Percentiles rank a stretch among this genome's conserved stretches.
phyloP scores from a whole-genome alignment of 2,888 invertebrate genomes.

The Dromius quadrimaculatus region DNA sequence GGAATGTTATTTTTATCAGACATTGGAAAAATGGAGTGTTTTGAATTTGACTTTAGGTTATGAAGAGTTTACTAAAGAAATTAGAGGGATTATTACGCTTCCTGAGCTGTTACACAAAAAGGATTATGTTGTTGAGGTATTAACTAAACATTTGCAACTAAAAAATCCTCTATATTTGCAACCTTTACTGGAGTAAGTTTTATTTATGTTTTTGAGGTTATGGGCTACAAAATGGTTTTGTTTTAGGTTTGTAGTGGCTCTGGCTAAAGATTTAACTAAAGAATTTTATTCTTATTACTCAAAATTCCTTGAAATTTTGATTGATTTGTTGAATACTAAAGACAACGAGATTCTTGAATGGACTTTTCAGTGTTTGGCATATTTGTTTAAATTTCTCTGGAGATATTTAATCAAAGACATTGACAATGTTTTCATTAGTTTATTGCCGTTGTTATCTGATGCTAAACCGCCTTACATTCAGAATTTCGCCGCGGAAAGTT shows the following conservation, averaged over 20 bases:
- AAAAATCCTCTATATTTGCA: conserved; percentile 82
- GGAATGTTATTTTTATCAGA: conserved; percentile 84
- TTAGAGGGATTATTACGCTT: conserved; percentile 82
- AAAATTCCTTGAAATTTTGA: conserved; percentile 78
- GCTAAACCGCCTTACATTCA: conserved; percentile 86
- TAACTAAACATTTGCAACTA: conserved; percentile 80
- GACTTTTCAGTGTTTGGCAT: conserved; percentile 87
- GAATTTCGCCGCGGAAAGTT: conserved; percentile 95
- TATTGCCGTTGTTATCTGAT: conserved; percentile 82
- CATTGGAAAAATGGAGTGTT: conserved; percentile 89
- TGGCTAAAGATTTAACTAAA: conserved; percentile 87
- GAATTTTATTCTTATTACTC: conserved; percentile 92
- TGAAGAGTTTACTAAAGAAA: conserved; percentile 80
- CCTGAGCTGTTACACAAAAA: conserved; percentile 87
- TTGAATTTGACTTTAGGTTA: conserved; percentile 89
- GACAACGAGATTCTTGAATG: conserved; percentile 89
- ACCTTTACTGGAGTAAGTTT: conserved; percentile 86
- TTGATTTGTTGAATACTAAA: conserved; percentile 78
- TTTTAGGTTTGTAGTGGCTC: conserved; percentile 82
- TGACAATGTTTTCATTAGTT: conserved; percentile 75
- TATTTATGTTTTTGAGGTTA: conserved; percentile 2
- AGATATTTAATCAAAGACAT: conserved; percentile 85
- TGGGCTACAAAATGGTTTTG: conserved; percentile 52
- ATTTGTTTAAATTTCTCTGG: conserved; percentile 91
- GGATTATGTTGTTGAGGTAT: conserved; percentile 78